Conservation (phyloP, 92 coral and sea anemone species). For the Porites divaricata region DNA sequence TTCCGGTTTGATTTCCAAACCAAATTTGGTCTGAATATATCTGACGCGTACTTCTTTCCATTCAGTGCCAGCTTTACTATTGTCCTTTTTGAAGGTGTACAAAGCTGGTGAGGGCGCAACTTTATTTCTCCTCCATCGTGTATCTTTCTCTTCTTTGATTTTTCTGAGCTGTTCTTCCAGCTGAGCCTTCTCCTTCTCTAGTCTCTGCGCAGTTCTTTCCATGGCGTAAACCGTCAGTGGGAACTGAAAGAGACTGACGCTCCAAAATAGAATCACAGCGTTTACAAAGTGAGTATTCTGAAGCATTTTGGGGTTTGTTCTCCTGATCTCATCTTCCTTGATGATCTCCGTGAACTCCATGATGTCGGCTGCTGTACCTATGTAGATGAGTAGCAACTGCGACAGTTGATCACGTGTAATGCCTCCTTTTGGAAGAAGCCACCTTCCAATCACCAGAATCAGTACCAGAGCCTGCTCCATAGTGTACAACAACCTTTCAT, state of each 20-base stretch:
- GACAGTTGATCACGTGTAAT: constrained; percentile 95
- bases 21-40: constrained; percentile 79
- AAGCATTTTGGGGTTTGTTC: constrained; percentile 74
- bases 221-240: constrained; percentile 83
- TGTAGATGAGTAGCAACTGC: constrained; percentile 87
- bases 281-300: constrained; percentile 73
- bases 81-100: constrained; percentile 74
- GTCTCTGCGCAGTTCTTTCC: constrained; percentile 85
- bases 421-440: constrained; percentile 94
- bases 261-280: constrained; percentile 89
- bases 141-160: constrained; percentile 63
- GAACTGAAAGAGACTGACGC: constrained; percentile 91
- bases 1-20: constrained; percentile 80
- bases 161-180: constrained; percentile 76
- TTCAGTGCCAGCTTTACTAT: constrained; percentile 20
- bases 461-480: constrained; percentile 95
- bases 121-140: constrained; percentile 76
- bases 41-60: constrained; percentile 56
- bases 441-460: constrained; percentile 93
- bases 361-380: constrained; percentile 95
- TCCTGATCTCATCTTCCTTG: constrained; percentile 87
- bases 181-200: constrained; percentile 85
- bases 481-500: constrained; percentile 86
- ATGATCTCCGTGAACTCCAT: constrained; percentile 93
- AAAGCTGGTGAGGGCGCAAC: constrained; percentile 80